Evolutionary conservation across 1,140 invertebrate genomes (phyloP).

Genomic region (Heliconius congener): DNA sequence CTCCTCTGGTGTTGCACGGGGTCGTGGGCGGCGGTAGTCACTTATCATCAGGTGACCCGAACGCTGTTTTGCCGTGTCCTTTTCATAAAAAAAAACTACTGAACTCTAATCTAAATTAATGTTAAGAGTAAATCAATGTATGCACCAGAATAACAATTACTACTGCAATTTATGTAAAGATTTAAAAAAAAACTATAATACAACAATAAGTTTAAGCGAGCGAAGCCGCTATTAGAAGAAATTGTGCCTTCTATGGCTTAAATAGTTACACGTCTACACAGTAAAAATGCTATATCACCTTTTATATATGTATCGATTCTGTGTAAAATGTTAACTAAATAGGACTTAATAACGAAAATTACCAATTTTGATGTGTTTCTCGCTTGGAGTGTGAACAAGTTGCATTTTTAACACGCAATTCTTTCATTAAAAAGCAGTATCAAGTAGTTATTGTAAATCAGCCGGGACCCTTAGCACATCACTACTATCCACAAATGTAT

Average conservation of each 20-base stretch:
- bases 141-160: too few relatives aligned
- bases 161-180: too few relatives aligned
- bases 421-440: conserved; percentile 27
- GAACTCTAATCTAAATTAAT: too few relatives aligned
- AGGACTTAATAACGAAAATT: conserved; percentile 25
- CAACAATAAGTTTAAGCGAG: too few relatives aligned
- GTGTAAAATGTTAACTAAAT: conserved; percentile 19
- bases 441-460: conserved; percentile 42
- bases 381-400: conserved; percentile 16
- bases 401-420: conserved; percentile 31
- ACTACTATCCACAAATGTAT: conserved; percentile 43
- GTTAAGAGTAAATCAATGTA: too few relatives aligned
- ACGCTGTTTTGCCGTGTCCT: too few relatives aligned
- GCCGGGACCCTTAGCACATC: conserved; percentile 44
- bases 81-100: too few relatives aligned
- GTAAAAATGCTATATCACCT: conserved; percentile 16
- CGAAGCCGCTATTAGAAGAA: not conserved
- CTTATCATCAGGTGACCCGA: too few relatives aligned
- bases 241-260: not conserved
- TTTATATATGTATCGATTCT: conserved; percentile 17
- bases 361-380: conserved; percentile 13
- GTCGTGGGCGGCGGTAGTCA: too few relatives aligned
- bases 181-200: too few relatives aligned
- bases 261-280: conserved; percentile 2
- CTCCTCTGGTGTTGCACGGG: too few relatives aligned